A percentile compares a stretch with the other conserved stretches of the same genome.
Evolutionary conservation across 2,113 vertebrate genomes (phyloP).

Genomic region (Nothocercus nigrocapillus): DNA sequence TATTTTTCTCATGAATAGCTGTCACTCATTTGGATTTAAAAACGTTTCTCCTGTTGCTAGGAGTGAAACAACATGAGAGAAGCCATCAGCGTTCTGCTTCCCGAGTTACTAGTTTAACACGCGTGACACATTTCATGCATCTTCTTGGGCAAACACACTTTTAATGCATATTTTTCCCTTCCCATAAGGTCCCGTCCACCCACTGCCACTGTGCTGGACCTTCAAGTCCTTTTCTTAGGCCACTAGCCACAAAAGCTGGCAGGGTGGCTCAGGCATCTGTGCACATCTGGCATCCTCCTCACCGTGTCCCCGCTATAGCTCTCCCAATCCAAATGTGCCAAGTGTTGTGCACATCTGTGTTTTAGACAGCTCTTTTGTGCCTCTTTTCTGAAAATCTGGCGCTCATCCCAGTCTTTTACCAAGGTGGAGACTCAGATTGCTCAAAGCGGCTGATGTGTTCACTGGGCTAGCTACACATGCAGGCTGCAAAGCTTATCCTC

Average conservation of each 20-base stretch:
- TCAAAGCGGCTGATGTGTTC: background rate
- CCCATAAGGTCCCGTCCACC: background rate
- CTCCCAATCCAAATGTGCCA: background rate
- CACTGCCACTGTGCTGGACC: background rate
- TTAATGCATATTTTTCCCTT: background rate
- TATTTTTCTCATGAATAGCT: background rate
- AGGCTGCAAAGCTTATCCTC: background rate
- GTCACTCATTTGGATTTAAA: background rate
- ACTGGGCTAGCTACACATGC: background rate
- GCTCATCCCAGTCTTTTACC: background rate
- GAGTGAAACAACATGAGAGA: background rate
- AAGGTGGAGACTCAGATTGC: background rate
- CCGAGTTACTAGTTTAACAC: background rate
- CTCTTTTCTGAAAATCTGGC: background rate
- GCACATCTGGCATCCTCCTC: background rate
- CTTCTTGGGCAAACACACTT: background rate
- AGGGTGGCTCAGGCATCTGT: background rate
- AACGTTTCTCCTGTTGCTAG: background rate
- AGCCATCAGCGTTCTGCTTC: background rate
- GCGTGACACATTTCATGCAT: background rate
- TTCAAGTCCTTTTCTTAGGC: background rate
- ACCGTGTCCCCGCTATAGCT: background rate
- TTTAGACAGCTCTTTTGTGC: background rate
- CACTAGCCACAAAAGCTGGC: background rate
- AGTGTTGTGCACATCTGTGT: accelerated